These are phyloP conservation scores for Conus canariensis DNA, from an alignment of 2,888 invertebrate genomes.

Conservation along the genomic window DNA sequence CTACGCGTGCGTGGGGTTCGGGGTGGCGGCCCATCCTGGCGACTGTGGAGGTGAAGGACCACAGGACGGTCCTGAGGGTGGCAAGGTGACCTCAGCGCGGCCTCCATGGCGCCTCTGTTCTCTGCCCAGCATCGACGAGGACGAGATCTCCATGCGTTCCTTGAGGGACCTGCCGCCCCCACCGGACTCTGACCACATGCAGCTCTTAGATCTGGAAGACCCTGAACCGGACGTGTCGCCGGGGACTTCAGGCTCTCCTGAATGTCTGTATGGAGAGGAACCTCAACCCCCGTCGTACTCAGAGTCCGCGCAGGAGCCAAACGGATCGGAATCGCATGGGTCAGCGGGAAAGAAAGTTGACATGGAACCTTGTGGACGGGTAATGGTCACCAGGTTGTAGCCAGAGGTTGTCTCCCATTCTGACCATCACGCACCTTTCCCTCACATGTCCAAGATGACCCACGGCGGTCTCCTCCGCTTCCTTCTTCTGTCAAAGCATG, in stretches of 20 bases:
- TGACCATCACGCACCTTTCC: too few relatives aligned
- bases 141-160: not conserved
- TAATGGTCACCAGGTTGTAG: not conserved
- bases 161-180: too few relatives aligned
- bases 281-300: not conserved
- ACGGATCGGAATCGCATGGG: not conserved
- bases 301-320: not conserved
- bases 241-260: not conserved
- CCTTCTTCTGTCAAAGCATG: too few relatives aligned
- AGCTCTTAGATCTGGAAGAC: not conserved
- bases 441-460: too few relatives aligned
- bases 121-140: slow-evolving; percentile 4
- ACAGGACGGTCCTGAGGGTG: not conserved
- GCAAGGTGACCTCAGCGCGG: not conserved
- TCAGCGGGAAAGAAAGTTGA: not conserved
- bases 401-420: too few relatives aligned
- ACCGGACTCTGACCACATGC: not conserved
- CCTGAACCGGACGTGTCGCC: not conserved
- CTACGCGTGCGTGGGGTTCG: not conserved
- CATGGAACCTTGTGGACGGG: not conserved
- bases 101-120: not conserved
- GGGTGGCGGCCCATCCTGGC: not conserved
- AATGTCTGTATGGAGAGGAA: not conserved
- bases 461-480: too few relatives aligned
- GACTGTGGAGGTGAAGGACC: not conserved